Evolutionary conservation across 1,140 invertebrate species (phyloP), one percentile per base, ranked within the genome.

Genomic region (Drosophila persimilis): DNA sequence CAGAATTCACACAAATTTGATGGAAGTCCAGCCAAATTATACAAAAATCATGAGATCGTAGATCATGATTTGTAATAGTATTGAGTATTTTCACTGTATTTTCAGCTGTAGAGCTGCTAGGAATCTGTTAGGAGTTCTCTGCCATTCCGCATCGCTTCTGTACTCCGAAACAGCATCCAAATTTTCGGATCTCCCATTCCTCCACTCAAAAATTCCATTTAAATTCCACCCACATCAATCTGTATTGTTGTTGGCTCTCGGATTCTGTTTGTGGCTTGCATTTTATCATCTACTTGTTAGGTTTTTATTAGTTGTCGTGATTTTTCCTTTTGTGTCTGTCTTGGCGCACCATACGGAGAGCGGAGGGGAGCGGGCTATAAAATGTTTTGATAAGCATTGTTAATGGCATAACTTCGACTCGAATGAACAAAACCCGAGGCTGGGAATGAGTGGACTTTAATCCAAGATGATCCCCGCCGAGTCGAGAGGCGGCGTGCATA

Each of bases 301-400:
- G 74, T 81, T 86, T 69, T 89, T 86, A 73, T 69, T 67, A 62
- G 52, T 65, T 64, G 78, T 89, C 66, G 78, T 81, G 61, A 61
- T 57, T 66, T 35, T 29, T 51, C 11, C 44, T 61, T 63, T 58
- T 62, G 41, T 61, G 20, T 64, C 47, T 13, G 47, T 44, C 22
- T 63, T 73, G 54, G 57, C 50, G 64, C 79, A 71, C 66, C 77
- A 80, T 77, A 85, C 77, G 73, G 62, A 57, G 63, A 46, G 46
- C 52, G 73, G 41, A 43, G 26, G 17, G 50, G n/a, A 26, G 24
- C 24, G 50, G n/a, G 29, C 73, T 17, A 59, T 83, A 88, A 75
- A 83, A 59, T 43, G 45, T 53, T 50, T 63, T 66, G 73, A 86
- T 78, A 78, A 71, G 56, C 63, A 22, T 45, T 67, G 69, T 58